Conservation (phyloP, 2,113 vertebrate genomes). For the Pica pica region DNA sequence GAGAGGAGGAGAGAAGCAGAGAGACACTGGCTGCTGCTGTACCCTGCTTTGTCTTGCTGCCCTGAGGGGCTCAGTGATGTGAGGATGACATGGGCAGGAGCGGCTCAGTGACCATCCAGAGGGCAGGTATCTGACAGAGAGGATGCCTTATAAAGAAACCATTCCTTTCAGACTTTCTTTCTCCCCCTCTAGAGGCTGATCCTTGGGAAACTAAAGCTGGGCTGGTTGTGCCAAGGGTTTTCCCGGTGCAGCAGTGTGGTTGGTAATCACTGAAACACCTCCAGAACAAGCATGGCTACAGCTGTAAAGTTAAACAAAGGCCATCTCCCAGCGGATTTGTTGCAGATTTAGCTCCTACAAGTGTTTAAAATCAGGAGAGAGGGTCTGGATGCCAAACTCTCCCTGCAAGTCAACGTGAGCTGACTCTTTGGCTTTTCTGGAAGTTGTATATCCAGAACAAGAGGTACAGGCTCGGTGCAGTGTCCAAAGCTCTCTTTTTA, state of each 20-base stretch:
- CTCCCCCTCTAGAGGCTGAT: too few relatives aligned
- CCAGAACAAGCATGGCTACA: background rate
- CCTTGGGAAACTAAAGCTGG: background rate
- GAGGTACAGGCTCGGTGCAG: background rate
- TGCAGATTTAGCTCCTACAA: background rate
- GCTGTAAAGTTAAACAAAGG: background rate
- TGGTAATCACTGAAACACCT: background rate
- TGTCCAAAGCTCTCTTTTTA: background rate
- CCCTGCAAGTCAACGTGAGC: background rate
- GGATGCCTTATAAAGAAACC: background rate
- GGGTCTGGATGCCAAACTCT: background rate
- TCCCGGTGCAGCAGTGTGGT: background rate
- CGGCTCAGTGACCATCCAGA: rapidly evolving
- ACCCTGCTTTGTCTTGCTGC: background rate
- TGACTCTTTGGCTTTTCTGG: background rate
- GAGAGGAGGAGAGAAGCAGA: background rate
- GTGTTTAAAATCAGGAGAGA: background rate
- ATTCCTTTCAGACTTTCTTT: background rate
- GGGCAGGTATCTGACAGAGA: too few relatives aligned
- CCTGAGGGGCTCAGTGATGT: rapidly evolving
- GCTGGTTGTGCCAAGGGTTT: background rate
- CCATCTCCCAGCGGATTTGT: background rate
- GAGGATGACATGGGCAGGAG: background rate
- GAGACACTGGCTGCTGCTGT: background rate
- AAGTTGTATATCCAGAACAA: background rate